phyloP scores from a whole-genome alignment of 2,888 invertebrate genomes.

The Coronaproctus castanopsis region DNA sequence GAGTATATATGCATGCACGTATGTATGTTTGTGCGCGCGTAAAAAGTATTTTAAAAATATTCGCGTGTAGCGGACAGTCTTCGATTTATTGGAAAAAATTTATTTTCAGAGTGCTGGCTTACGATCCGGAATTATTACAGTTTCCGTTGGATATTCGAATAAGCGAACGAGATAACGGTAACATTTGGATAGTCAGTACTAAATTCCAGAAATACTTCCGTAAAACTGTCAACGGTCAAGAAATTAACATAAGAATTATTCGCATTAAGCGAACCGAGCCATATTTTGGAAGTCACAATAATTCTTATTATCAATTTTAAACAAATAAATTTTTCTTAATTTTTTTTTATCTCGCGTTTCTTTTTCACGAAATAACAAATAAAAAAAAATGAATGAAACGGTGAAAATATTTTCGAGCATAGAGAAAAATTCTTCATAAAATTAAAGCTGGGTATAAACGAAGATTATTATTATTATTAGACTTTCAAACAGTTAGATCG shows the following conservation, averaged over 20 bases:
- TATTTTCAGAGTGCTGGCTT: slow-evolving; percentile 41
- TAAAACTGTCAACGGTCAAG: slow-evolving; percentile 41
- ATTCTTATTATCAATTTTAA: slow-evolving; percentile 5
- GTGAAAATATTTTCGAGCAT: too few relatives aligned
- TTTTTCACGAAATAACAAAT: too few relatives aligned
- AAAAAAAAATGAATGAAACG: too few relatives aligned
- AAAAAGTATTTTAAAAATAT: too few relatives aligned
- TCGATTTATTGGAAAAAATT: too few relatives aligned
- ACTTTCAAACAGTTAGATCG: too few relatives aligned
- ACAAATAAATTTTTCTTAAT: background rate
- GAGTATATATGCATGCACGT: too few relatives aligned
- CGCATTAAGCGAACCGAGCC: slow-evolving; percentile 29
- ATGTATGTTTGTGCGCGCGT: too few relatives aligned
- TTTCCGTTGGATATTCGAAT: slow-evolving; percentile 56
- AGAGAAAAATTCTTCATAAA: too few relatives aligned
- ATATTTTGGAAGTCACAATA: slow-evolving; percentile 27
- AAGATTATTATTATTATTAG: too few relatives aligned
- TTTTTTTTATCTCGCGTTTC: background rate
- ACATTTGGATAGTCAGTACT: slow-evolving; percentile 51
- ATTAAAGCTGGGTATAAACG: too few relatives aligned
- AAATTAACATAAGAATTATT: slow-evolving; percentile 52
- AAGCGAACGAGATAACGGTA: slow-evolving; percentile 43
- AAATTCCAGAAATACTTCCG: slow-evolving; percentile 64
- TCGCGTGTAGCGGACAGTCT: too few relatives aligned
- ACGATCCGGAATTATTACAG: slow-evolving; percentile 48